Evolutionary conservation across 2,113 vertebrate species (phyloP), one percentile per base, ranked within the genome.

Genomic region (Willisornis vidua): DNA sequence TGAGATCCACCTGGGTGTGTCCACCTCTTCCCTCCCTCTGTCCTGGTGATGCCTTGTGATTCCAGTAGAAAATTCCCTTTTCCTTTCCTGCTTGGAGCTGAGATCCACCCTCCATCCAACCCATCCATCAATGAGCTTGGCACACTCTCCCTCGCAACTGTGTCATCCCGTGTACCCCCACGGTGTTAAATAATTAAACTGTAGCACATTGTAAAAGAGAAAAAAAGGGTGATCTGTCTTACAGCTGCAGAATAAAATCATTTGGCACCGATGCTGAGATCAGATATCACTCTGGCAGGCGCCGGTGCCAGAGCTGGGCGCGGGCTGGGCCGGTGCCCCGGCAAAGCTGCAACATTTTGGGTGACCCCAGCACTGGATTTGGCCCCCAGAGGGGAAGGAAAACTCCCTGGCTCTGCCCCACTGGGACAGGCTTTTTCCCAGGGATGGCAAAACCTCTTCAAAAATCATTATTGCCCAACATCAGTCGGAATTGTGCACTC

Each of bases 141-240:
- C 72, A 4, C 61, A 48, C 85, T 74, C 82, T 57, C 73, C 71
- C 87, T 74, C 29, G 3, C 93, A 79, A 49, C 81, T 13, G 71
- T 62, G 79, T 63, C 76, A 25, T 77, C 88, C 79, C 55, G 3
- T 35, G 3, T 94, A 17, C 94, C 90, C 90, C 94, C 62, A 2
- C 57, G 80, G 94, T 72, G 93, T 66, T 96, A 67, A 89, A 92
- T 96, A 93, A 96, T 96, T 95, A 92, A 94, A 94, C 83, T 24
- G 20, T 59, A 71, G 76, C 93, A 92, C 48, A 12, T 61, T 78
- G 94, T 92, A 94, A 96, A 95, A 70, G 23, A 10, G 19, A 14
- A 37, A 45, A 39, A 45, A 74, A 65, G 12, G 9, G 37, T 1
- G 37, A 65, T 88, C 78, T 65, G 55, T 86, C 79, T 70, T 89